Base-by-base conservation (phyloP, 53 echinoderm and acorn worm species). In the Actinopyga echinites region DNA sequence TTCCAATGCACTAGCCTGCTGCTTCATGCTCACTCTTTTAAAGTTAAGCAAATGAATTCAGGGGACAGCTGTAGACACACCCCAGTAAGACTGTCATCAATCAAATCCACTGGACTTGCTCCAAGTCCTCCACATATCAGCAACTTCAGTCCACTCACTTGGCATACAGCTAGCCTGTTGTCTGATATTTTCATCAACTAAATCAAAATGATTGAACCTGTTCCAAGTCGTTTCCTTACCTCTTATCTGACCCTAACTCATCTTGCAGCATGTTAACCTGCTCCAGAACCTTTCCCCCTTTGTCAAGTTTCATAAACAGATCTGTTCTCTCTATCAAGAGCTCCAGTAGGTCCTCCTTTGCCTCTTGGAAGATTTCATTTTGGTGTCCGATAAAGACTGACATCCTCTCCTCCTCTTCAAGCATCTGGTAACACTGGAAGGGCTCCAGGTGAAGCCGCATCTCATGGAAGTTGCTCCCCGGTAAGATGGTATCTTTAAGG, bases 351-450 rank as follows among this genome's bases (percentile, higher is more conserved):
- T 95, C 93, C 1, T 69, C 68, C 74, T 79, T 82, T 28, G 91
- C 87, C 7, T 78, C 45, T 29, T 91, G 87, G 3, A 84, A 82
- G 62, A 93, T 91, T 83, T 95, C 85, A 19, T 85, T 60, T 85
- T 93, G 95, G 44, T 95, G 95, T 22, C 71, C 69, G 7, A 87
- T 82, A 79, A 91, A 95, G 89, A 95, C 93, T 11, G 88, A 91
- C 52, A 79, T 71, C 56, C 91, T 57, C 57, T 93, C 91, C 11
- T 56, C 69, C 26, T 85, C 89, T 6, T 81, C 90, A 0, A 95
- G 84, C 30, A 89, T 91, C 23, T 69, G 69, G 79, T 65, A 95
- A 61, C 91, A 85, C 59, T 95, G 93, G 35, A 89, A 69, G 23
- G 80, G 82, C 19, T 89, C 77, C 74, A 90, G 84, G 17, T 82